Evolutionary conservation across 2,888 invertebrate species (phyloP), one percentile per base, ranked within the genome.

Genomic region (Sinodicranocentrus sp.): DNA sequence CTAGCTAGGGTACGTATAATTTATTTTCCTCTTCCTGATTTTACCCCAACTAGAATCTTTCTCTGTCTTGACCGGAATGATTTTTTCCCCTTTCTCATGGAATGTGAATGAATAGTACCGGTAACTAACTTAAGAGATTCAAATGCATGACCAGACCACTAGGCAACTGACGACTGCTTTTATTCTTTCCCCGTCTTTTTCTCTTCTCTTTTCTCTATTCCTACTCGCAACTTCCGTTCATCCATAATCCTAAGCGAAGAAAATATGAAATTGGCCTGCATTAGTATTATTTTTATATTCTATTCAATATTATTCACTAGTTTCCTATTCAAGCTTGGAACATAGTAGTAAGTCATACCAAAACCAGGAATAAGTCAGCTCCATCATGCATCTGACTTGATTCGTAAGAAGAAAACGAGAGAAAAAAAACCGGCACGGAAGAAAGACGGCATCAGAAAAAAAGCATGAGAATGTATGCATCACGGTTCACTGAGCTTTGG

Each of bases 331-430:
- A 52, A 39, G 54, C 17, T 17, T 23, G 10, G 65, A 23, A 10
- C 8, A 21, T 26, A 43, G 17, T 19, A 21, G 21, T 26, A 70
- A 78, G 71, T 79, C 63, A 79, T 63, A 70, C 79, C 71, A 61
- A 79, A 79, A 79, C 52, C 61, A 79, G 79, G 63, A 79, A 79
- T 71, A 71, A 52, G 72, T 73, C 63, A 80, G 80, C 67, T 67
- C 80, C 72, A 80, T 80, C 80, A 80, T 80, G 73, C 67, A 72
- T 72, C 61, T 80, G 72, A 80, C 80, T 80, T 57, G 67, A 73
- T 63, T 79, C 57, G 17, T 67, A 52, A 48, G 39, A 21, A 48
- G 39, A 39, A 73, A 23, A 25, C n/a, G 57, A 73, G 63, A 63
- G 39, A 43, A 48, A 48, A n/a, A 48, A 48, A n/a, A n/a, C n/a